A percentile compares a stretch with the other conserved stretches of the same genome.
Evolutionary conservation across 2,888 invertebrate species (phyloP).

Genomic region (Hirtodrosophila confusa): DNA sequence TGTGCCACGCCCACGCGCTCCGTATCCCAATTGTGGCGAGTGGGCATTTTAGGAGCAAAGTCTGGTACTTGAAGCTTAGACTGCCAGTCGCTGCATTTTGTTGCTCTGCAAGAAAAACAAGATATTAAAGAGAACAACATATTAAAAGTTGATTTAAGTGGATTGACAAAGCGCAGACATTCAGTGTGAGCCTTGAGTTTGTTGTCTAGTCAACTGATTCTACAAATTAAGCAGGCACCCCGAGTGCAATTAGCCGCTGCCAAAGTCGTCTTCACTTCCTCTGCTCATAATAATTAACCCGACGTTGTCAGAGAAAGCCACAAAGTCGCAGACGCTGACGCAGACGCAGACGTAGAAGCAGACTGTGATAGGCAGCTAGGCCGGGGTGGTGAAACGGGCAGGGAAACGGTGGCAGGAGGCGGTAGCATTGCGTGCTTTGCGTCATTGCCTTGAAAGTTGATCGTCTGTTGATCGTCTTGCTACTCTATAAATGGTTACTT

Average conservation of each 20-base stretch:
- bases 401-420: background rate
- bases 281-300: slow-evolving; percentile 80
- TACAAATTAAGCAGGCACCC: slow-evolving; percentile 50
- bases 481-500: slow-evolving; percentile 76
- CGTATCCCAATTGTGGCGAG: slow-evolving; percentile 84
- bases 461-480: slow-evolving; percentile 78
- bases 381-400: slow-evolving; percentile 2
- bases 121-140: slow-evolving; percentile 7
- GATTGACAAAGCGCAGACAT: slow-evolving; percentile 28
- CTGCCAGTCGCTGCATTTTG: slow-evolving; percentile 42
- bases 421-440: slow-evolving; percentile 67
- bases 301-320: slow-evolving; percentile 64
- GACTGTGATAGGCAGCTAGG: slow-evolving; percentile 15
- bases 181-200: slow-evolving; percentile 34
- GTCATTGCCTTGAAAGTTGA: slow-evolving; percentile 75
- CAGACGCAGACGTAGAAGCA: slow-evolving; percentile 10
- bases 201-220: slow-evolving; percentile 48
- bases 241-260: slow-evolving; percentile 72
- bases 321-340: slow-evolving; percentile 20
- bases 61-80: slow-evolving; percentile 21
- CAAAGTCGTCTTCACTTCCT: slow-evolving; percentile 65
- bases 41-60: slow-evolving; percentile 69
- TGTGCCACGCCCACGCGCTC: slow-evolving; percentile 86
- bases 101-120: slow-evolving; percentile 18
- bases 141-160: slow-evolving; percentile 26